Percentiles rank a stretch among this genome's conserved stretches.
Evolutionary conservation across 2,888 invertebrate species (phyloP).

Genomic region (Trypoxylon attenuatum): DNA sequence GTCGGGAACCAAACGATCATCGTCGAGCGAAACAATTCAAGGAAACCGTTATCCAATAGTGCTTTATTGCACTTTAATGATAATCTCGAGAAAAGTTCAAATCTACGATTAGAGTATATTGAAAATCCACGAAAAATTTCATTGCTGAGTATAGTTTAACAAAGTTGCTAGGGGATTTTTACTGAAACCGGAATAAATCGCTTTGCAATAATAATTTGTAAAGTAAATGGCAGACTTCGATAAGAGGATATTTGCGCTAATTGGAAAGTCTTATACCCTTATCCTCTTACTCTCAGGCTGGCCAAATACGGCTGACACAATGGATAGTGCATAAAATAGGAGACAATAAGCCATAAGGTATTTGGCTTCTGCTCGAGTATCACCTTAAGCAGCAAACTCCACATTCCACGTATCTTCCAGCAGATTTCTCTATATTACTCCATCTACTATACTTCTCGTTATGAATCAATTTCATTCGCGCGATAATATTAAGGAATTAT

Average conservation of each 20-base stretch:
- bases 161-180: too few relatives aligned
- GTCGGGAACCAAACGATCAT: neutral
- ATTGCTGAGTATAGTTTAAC: too few relatives aligned
- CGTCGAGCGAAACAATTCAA: slow-evolving; percentile 28
- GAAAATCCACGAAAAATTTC: too few relatives aligned
- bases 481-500: too few relatives aligned
- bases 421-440: too few relatives aligned
- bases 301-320: slow-evolving; percentile 17
- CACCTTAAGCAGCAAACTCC: slow-evolving; percentile 13
- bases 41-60: slow-evolving; percentile 25
- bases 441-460: too few relatives aligned
- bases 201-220: slow-evolving; percentile 6
- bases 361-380: neutral
- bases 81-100: too few relatives aligned
- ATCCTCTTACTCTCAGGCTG: neutral
- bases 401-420: slow-evolving; percentile 19
- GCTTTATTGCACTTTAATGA: slow-evolving; percentile 2
- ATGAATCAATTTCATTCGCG: too few relatives aligned
- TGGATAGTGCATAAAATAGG: slow-evolving; percentile 14
- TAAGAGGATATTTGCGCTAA: slow-evolving; percentile 1
- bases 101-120: too few relatives aligned
- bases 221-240: slow-evolving; percentile 5
- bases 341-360: slow-evolving; percentile 19
- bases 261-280: slow-evolving; percentile 13
- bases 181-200: too few relatives aligned